Evolutionary conservation across 1,140 invertebrate species (phyloP).

Genomic region (Zaprionus capensis): DNA sequence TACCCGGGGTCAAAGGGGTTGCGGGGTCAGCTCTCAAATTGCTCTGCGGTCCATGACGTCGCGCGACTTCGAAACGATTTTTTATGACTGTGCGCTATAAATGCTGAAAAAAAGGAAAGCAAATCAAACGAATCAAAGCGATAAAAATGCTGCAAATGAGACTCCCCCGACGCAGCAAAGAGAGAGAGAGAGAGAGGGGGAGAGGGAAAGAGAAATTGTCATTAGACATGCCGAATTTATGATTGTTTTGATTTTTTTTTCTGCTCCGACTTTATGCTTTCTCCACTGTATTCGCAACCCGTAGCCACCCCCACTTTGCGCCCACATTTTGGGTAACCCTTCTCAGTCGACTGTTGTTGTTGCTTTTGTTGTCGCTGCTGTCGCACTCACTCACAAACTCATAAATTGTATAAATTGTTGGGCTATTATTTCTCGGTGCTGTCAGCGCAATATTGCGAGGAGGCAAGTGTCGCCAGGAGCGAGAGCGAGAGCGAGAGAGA

Average conservation of each 20-base stretch:
- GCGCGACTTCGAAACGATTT: conserved; percentile 48
- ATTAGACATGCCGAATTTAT: conserved; percentile 83
- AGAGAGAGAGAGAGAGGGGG: background rate
- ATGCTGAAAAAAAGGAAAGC: conserved; percentile 16
- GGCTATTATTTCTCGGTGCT: conserved; percentile 82
- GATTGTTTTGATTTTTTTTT: conserved; percentile 74
- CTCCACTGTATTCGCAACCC: conserved; percentile 16
- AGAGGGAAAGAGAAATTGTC: conserved; percentile 68
- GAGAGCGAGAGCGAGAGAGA: background rate
- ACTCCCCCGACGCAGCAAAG: conserved; percentile 6
- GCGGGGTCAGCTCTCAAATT: conserved; percentile 42
- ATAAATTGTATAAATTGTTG: conserved; percentile 83
- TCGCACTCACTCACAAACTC: conserved; percentile 64
- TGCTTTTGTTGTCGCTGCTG: conserved; percentile 41
- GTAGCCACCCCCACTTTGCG: conserved; percentile 25
- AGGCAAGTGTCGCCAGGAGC: conserved; percentile 43
- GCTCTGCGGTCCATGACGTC: conserved; percentile 54
- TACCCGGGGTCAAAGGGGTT: background rate
- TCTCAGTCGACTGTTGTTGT: conserved; percentile 8
- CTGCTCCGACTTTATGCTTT: background rate
- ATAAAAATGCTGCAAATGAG: conserved; percentile 56
- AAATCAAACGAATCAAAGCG: conserved; percentile 59
- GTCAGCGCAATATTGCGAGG: conserved; percentile 79
- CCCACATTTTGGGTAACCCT: conserved; percentile 57
- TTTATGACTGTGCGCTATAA: conserved; percentile 58